Evolutionary conservation across 2,797 vertebrate genomes (phyloP).

Genomic region (Gobionotothen gibberifrons): DNA sequence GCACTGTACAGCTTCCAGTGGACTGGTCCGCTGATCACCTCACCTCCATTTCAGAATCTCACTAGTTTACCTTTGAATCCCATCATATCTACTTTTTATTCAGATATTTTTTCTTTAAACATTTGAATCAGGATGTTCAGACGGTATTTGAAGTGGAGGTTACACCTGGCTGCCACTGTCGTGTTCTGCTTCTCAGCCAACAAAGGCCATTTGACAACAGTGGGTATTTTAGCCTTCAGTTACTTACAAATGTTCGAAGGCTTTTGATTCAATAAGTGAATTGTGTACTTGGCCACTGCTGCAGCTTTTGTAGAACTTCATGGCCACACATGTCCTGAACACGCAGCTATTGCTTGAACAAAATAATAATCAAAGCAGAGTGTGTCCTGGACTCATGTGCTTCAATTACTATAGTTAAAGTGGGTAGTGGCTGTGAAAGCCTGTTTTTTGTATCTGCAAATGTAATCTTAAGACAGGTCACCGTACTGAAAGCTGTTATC

Average conservation of each 20-base stretch:
- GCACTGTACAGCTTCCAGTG: too few relatives aligned
- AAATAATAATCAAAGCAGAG: not conserved
- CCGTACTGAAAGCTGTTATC: not conserved
- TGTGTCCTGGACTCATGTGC: not conserved
- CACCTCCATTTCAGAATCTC: too few relatives aligned
- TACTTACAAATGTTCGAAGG: not conserved
- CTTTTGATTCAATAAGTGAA: not conserved
- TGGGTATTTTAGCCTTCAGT: not conserved
- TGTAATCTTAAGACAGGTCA: not conserved
- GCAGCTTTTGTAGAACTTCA: not conserved
- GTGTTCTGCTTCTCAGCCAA: not conserved
- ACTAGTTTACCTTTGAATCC: too few relatives aligned
- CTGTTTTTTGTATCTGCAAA: not conserved
- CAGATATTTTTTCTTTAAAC: too few relatives aligned
- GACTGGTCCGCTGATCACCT: too few relatives aligned
- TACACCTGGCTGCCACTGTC: too few relatives aligned
- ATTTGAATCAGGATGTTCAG: too few relatives aligned
- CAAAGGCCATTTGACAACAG: not conserved
- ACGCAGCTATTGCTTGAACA: not conserved
- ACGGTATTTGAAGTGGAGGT: too few relatives aligned
- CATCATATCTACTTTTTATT: too few relatives aligned
- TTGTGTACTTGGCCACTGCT: not conserved
- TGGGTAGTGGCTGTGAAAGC: not conserved
- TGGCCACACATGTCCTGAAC: not conserved
- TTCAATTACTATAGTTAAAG: not conserved